Evolutionary conservation across 2,797 vertebrate genomes (phyloP).

Genomic region (Merluccius polli): DNA sequence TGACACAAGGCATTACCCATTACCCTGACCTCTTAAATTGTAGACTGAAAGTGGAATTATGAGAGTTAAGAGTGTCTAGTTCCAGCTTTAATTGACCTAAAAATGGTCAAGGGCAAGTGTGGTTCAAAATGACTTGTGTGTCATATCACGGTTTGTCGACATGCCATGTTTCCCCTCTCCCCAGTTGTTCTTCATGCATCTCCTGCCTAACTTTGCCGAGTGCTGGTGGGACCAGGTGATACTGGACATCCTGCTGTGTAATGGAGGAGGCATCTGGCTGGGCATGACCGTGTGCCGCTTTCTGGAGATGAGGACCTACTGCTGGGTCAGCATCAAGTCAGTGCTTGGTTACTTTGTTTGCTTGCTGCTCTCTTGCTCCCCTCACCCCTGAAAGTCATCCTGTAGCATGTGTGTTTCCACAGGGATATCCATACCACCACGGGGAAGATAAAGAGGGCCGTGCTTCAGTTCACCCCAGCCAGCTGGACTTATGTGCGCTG

Average conservation of each 20-base stretch:
- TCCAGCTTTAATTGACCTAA: no score
- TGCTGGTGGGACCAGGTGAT: slow-evolving; percentile 99
- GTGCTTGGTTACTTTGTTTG: slow-evolving; percentile 21
- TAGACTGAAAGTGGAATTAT: no score
- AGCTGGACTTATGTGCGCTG: slow-evolving; percentile 96
- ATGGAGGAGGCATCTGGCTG: slow-evolving; percentile 95
- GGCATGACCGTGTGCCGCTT: slow-evolving; percentile 93
- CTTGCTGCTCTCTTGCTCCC: background rate
- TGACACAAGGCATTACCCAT: no score
- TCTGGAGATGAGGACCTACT: slow-evolving; percentile 94
- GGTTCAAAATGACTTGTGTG: background rate
- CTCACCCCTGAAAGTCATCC: background rate
- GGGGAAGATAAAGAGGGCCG: slow-evolving; percentile 91
- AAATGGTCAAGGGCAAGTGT: background rate
- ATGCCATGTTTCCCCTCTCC: background rate
- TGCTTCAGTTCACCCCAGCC: slow-evolving; percentile 93
- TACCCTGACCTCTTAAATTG: no score
- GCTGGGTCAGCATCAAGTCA: slow-evolving; percentile 97
- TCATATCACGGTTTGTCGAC: background rate
- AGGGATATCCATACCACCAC: slow-evolving; percentile 95
- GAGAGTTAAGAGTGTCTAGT: no score
- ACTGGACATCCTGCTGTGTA: slow-evolving; percentile 94
- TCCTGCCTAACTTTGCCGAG: slow-evolving; percentile 96
- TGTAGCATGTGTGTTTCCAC: slow-evolving; percentile 24
- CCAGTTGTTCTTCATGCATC: slow-evolving; percentile 98